phyloP scores from a whole-genome alignment of 2,797 vertebrate genomes.

The Liasis olivaceus region DNA sequence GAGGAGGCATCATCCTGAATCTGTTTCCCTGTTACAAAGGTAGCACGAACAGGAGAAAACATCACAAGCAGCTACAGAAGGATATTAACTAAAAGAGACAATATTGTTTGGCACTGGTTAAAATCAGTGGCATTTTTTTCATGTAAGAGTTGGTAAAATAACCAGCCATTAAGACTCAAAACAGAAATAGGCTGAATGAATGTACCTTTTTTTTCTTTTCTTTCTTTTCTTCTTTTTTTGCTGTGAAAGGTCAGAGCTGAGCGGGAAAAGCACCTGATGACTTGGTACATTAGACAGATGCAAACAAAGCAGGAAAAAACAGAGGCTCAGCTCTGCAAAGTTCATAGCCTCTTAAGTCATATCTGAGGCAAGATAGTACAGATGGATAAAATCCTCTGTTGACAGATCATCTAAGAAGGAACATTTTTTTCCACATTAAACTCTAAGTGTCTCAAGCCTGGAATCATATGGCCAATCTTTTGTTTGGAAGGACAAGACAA shows the following conservation, averaged over 20 bases:
- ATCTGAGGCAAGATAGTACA: neutral
- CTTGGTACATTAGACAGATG: neutral
- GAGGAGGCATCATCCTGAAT: neutral
- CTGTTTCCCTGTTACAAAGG: neutral
- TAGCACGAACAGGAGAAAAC: neutral
- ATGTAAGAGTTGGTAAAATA: neutral
- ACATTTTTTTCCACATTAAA: neutral
- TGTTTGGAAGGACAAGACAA: neutral
- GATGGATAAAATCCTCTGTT: slow-evolving; percentile 5
- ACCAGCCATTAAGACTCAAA: neutral
- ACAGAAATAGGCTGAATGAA: neutral
- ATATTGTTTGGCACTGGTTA: neutral
- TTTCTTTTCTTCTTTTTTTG: neutral
- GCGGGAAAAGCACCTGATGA: neutral
- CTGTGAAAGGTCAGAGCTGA: neutral
- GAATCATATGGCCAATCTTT: neutral
- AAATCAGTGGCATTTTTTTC: neutral
- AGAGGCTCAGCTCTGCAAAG: slow-evolving; percentile 18
- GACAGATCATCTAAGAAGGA: neutral
- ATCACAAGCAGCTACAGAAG: neutral
- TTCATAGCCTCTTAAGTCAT: slow-evolving; percentile 21
- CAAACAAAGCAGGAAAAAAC: slow-evolving; percentile 8
- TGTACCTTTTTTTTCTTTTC: neutral
- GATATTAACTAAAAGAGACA: neutral
- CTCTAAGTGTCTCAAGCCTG: neutral